A percentile compares a stretch with the other conserved stretches of the same genome.
Conservation (phyloP, 1,140 invertebrate species). For the Akabosia matsudoensis region DNA sequence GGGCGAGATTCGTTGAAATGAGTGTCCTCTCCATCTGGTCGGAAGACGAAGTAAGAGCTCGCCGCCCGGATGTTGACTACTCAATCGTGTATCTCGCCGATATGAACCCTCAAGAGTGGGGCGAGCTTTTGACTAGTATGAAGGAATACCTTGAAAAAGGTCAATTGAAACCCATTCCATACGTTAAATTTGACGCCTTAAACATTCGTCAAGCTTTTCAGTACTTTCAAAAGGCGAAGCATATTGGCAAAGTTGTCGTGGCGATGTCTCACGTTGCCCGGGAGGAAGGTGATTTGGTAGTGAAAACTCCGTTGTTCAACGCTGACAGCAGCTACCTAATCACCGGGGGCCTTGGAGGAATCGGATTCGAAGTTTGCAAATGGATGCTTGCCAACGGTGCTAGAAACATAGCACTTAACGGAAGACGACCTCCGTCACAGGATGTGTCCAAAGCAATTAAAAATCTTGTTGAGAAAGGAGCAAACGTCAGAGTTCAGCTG, state of each 20-base stretch:
- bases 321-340: neutral
- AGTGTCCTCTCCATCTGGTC: neutral
- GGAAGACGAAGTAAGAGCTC: neutral
- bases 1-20: neutral
- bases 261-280: neutral
- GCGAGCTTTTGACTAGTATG: neutral
- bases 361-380: neutral
- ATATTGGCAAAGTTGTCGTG: neutral
- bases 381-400: neutral
- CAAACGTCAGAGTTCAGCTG: neutral
- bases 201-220: neutral
- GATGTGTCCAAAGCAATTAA: neutral
- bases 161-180: neutral
- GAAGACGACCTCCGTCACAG: neutral
- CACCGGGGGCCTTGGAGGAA: too few species aligned
- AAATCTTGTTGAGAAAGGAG: neutral
- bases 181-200: neutral
- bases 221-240: too few species aligned
- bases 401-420: neutral
- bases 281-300: neutral
- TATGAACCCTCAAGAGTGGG: neutral
- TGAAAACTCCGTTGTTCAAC: neutral
- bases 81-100: neutral
- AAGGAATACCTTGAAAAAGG: neutral
- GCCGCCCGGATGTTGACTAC: neutral